These are phyloP conservation scores for Cebus imitator DNA, from an alignment of 2,113 vertebrate species.

Conservation along the genomic window DNA sequence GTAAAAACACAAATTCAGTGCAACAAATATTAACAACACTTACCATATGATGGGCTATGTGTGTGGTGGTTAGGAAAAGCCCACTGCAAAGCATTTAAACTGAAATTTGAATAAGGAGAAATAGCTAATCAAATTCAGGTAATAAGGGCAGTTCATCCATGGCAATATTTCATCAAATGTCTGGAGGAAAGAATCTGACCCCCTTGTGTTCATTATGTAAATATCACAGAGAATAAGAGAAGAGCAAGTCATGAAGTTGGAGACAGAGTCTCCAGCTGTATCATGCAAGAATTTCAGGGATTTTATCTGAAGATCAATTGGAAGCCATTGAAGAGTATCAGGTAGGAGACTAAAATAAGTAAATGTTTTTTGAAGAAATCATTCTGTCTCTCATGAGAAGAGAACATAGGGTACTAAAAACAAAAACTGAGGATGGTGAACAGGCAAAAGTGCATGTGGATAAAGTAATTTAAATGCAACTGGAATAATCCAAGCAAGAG, in stretches of 20 bases:
- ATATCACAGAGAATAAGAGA: not conserved
- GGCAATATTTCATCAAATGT: not conserved
- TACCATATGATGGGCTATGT: not conserved
- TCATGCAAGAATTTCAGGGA: not conserved
- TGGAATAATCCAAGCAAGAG: not conserved
- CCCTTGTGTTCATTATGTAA: too few relatives aligned
- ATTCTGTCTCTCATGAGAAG: not conserved
- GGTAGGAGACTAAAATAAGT: not conserved
- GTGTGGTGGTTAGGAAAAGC: not conserved
- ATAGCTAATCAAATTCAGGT: not conserved
- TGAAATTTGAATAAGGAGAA: not conserved
- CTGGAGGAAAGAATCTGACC: not conserved
- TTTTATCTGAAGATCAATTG: not conserved
- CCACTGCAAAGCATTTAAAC: not conserved
- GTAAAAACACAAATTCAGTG: not conserved
- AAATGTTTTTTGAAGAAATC: not conserved
- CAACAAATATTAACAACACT: not conserved
- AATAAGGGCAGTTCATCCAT: not conserved
- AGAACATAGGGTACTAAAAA: not conserved
- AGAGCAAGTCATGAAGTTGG: not conserved
- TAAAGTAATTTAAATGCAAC: not conserved
- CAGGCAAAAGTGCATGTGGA: not conserved
- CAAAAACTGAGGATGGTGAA: not conserved
- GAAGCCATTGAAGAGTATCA: not conserved
- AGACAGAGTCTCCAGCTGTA: not conserved